Evolutionary conservation across 2,113 vertebrate genomes (phyloP).

Genomic region (Rhabdomys dilectus): DNA sequence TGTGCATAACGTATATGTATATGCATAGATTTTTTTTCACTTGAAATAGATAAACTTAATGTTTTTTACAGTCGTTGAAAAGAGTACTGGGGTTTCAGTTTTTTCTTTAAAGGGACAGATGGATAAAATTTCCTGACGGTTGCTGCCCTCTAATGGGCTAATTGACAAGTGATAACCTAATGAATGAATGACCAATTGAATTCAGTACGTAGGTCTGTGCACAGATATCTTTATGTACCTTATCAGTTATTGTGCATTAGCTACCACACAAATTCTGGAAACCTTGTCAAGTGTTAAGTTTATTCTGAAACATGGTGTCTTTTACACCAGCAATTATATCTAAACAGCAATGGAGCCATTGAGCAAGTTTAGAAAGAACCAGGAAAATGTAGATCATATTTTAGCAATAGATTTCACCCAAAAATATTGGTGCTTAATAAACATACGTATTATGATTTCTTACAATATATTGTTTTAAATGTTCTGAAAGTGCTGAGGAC

Average conservation of each 20-base stretch:
- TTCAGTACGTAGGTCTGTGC: neutral
- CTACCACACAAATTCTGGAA: conserved; percentile 4
- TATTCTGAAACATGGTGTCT: neutral
- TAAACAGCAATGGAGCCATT: neutral
- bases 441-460: neutral
- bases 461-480: neutral
- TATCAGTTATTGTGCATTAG: neutral
- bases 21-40: neutral
- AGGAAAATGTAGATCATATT: neutral
- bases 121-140: conserved; percentile 55
- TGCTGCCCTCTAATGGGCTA: conserved; percentile 87
- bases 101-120: neutral
- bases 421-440: neutral
- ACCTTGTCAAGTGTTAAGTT: neutral
- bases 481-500: neutral
- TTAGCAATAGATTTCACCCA: neutral
- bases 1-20: neutral
- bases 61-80: neutral
- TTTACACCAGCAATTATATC: neutral
- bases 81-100: neutral
- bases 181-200: neutral
- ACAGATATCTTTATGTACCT: neutral
- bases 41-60: neutral
- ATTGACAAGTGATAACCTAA: neutral
- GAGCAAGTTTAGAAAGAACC: neutral